Evolutionary conservation across 2,797 vertebrate genomes (phyloP).

Genomic region (Eleutherodactylus coqui): DNA sequence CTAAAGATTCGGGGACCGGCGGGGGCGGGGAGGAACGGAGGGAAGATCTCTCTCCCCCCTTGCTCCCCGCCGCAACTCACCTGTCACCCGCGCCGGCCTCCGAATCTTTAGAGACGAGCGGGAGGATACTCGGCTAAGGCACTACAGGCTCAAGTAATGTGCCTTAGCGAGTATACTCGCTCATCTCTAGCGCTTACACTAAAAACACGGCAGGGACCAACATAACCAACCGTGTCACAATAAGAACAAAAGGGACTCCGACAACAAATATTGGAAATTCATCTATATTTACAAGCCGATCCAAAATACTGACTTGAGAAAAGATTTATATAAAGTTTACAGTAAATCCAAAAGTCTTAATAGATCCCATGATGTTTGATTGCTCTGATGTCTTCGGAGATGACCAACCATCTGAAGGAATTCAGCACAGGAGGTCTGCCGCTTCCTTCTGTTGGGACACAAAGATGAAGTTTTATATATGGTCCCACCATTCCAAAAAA

Average conservation of each 20-base stretch:
- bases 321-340: constrained; percentile 37
- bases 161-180: too few species aligned
- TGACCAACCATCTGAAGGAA: background rate
- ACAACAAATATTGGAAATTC: constrained; percentile 32
- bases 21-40: too few species aligned
- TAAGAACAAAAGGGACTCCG: constrained; percentile 17
- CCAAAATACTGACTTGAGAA: constrained; percentile 44
- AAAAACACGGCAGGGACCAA: background rate
- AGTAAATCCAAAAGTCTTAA: constrained; percentile 22
- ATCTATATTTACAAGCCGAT: constrained; percentile 52
- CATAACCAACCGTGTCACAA: background rate
- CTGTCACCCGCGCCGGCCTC: too few species aligned
- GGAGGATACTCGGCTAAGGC: too few species aligned
- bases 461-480: constrained; percentile 23
- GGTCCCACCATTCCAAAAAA: background rate
- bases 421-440: constrained; percentile 42
- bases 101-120: too few species aligned
- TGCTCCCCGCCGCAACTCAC: too few species aligned
- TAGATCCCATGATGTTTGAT: constrained; percentile 27
- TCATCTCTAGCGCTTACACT: background rate
- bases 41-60: too few species aligned
- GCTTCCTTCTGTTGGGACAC: constrained; percentile 41
- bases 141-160: too few species aligned
- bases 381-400: constrained; percentile 41
- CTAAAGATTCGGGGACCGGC: too few species aligned